Conservation (phyloP, 2,888 invertebrate genomes). For the Hypercompe scribonia region DNA sequence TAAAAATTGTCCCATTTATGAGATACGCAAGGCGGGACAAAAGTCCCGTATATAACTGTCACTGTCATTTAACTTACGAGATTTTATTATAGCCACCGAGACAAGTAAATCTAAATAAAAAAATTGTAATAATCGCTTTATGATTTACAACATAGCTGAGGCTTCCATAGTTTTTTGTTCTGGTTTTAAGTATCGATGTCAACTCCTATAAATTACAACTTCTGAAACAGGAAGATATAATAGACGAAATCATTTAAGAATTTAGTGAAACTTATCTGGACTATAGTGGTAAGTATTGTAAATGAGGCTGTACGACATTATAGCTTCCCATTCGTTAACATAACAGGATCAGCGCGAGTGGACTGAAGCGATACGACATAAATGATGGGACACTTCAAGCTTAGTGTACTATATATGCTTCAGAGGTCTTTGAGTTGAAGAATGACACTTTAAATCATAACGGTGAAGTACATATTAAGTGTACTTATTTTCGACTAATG, state of each 20-base stretch:
- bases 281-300: conserved; percentile 53
- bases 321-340: conserved; percentile 64
- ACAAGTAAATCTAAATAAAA: no score
- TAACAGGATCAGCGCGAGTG: conserved; percentile 65
- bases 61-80: no score
- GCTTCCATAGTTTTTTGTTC: no score
- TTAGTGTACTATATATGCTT: conserved; percentile 32
- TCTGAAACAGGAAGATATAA: neutral
- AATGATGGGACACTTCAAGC: conserved; percentile 52
- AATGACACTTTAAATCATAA: conserved; percentile 40
- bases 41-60: no score
- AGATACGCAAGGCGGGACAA: no score
- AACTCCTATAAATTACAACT: neutral
- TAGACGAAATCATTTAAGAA: neutral
- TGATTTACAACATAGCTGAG: no score
- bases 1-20: no score
- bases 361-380: conserved; percentile 51
- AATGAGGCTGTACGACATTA: conserved; percentile 62
- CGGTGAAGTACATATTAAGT: neutral
- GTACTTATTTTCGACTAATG: neutral
- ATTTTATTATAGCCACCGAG: no score
- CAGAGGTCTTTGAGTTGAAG: conserved; percentile 31
- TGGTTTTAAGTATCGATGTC: no score
- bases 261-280: conserved; percentile 5
- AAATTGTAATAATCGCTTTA: no score